Evolutionary conservation across 1,140 invertebrate species (phyloP).

Genomic region (Littorina saxatilis): DNA sequence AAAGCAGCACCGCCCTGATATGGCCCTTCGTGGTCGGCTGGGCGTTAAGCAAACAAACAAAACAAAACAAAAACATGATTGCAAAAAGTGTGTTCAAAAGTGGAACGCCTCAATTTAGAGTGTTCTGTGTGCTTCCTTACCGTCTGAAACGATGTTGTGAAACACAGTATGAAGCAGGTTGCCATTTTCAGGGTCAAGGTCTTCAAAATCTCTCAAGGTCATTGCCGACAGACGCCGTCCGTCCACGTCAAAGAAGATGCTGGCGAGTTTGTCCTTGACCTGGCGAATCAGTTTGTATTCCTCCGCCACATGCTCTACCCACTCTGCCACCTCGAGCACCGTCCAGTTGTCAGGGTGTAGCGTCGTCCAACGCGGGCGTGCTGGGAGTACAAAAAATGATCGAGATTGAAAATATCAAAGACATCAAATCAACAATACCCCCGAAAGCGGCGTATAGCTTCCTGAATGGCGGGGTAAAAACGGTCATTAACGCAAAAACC

Average conservation of each 20-base stretch:
- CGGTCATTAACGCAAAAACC: too few species aligned
- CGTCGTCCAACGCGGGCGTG: conserved; percentile 25
- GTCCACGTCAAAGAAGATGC: neutral
- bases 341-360: conserved; percentile 19
- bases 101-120: too few species aligned
- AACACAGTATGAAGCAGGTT: conserved; percentile 7
- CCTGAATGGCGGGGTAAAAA: too few species aligned
- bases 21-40: too few species aligned
- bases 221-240: conserved; percentile 11
- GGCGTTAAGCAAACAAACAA: too few species aligned
- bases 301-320: neutral
- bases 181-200: conserved; percentile 17
- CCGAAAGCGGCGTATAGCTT: too few species aligned
- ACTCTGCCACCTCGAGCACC: conserved; percentile 1
- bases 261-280: neutral
- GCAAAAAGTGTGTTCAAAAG: too few species aligned
- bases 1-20: too few species aligned
- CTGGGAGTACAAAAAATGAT: neutral
- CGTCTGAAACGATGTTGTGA: neutral
- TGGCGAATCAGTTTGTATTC: conserved; percentile 1
- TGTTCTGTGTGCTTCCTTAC: too few species aligned
- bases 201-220: conserved; percentile 11
- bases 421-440: too few species aligned
- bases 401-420: too few species aligned
- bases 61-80: too few species aligned